phyloP scores from a whole-genome alignment of 1,140 invertebrate genomes.

The Dufourea novaeangliae region DNA sequence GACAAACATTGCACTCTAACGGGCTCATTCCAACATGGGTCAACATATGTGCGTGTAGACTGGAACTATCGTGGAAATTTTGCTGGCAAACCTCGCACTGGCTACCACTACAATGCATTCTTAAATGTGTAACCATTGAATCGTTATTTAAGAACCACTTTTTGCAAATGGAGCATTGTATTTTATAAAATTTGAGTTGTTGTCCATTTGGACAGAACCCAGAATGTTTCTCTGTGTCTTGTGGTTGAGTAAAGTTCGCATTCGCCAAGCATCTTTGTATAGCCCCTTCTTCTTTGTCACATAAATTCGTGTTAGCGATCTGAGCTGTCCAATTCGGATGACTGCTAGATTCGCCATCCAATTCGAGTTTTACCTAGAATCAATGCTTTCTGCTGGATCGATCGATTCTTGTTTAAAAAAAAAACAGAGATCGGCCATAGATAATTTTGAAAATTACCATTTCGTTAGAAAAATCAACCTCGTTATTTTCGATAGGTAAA shows the following conservation, averaged over 20 bases:
- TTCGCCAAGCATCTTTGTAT: slow-evolving; percentile 69
- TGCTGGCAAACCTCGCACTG: slow-evolving; percentile 79
- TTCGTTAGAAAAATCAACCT: slow-evolving; percentile 78
- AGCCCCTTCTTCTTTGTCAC: slow-evolving; percentile 72
- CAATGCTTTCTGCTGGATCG: slow-evolving; percentile 14
- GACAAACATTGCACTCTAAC: slow-evolving; percentile 82
- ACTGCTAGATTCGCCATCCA: slow-evolving; percentile 73
- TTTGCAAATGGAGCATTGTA: slow-evolving; percentile 78
- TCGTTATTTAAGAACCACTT: slow-evolving; percentile 81
- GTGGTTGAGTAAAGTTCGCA: slow-evolving; percentile 63
- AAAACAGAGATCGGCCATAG: neutral
- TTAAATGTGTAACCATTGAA: slow-evolving; percentile 78
- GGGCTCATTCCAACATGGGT: slow-evolving; percentile 82
- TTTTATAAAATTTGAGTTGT: slow-evolving; percentile 78
- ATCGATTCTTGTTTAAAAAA: slow-evolving; percentile 15
- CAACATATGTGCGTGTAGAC: slow-evolving; percentile 81
- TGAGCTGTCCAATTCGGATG: slow-evolving; percentile 77
- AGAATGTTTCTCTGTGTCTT: slow-evolving; percentile 63
- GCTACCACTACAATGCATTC: slow-evolving; percentile 73
- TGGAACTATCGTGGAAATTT: slow-evolving; percentile 80
- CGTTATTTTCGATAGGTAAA: slow-evolving; percentile 77
- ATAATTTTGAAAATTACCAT: slow-evolving; percentile 70
- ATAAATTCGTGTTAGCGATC: slow-evolving; percentile 69
- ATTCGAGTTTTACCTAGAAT: slow-evolving; percentile 77
- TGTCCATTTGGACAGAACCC: slow-evolving; percentile 65